Evolutionary conservation across 37 sponge, comb jelly and placozoan species (phyloP).

Genomic region (Halichondria panicea): DNA sequence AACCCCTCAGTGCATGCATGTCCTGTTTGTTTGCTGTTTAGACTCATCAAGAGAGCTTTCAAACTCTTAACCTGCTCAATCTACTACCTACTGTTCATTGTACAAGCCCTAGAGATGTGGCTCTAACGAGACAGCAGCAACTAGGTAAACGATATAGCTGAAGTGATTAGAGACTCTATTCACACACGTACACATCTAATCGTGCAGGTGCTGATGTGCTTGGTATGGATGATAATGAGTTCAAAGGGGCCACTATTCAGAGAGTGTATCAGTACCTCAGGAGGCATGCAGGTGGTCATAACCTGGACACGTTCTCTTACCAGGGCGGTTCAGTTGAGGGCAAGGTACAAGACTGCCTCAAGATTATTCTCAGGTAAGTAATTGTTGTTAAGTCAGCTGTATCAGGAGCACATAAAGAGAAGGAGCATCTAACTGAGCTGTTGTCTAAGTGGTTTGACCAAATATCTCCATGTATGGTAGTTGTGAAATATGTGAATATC

Average conservation of each 20-base stretch:
- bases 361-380: slow-evolving; percentile 37
- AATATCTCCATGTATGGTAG: no score
- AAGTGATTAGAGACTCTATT: not conserved
- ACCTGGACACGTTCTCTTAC: slow-evolving; percentile 59
- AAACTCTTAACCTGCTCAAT: slow-evolving; percentile 32
- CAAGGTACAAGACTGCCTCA: slow-evolving; percentile 22
- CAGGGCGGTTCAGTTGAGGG: slow-evolving; percentile 17
- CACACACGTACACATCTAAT: not conserved
- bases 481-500: no score
- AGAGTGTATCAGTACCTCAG: slow-evolving; percentile 72
- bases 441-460: no score
- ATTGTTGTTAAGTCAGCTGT: not conserved
- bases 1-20: not conserved
- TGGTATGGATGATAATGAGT: slow-evolving; percentile 56
- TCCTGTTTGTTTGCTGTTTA: not conserved
- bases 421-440: no score
- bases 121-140: not conserved
- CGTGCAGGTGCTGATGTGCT: slow-evolving; percentile 7
- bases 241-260: slow-evolving; percentile 54
- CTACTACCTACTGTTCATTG: slow-evolving; percentile 51
- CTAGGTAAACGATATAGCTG: not conserved
- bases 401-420: no score
- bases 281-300: slow-evolving; percentile 1
- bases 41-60: slow-evolving; percentile 25
- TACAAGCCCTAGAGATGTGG: slow-evolving; percentile 9